Base-by-base conservation (phyloP, 2,888 invertebrate species). In the Himalopsyche anomala region DNA sequence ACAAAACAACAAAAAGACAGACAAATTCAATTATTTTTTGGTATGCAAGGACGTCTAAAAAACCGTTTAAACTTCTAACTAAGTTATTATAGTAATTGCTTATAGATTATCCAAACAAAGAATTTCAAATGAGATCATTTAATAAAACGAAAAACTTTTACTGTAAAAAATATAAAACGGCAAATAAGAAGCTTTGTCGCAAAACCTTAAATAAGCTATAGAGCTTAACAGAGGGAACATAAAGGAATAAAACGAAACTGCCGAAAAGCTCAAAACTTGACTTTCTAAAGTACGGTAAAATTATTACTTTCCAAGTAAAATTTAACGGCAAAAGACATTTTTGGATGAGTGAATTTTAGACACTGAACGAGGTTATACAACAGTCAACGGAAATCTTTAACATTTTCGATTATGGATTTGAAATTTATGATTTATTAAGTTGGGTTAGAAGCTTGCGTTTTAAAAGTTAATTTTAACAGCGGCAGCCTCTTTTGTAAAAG, bases 271-370 rank as follows among this genome's bases (percentile, higher is more conserved):
- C 62, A 62, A 62, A 62, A 62, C 8, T 62, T 62, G 62, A 62
- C 19, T 62, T 62, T 62, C 62, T 62, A 62, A 62, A 62, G 62
- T 19, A 62, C 62, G 62, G 62, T 62, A 28, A 62, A 62, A 62
- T 62, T 19, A 62, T 62, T 62, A 62, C 62, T 62, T n/a, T 62
- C 62, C n/a, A 28, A 62, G 62, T 62, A 62, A 19, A 62, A 62
- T 62, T 19, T 62, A 62, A 62, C 19, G 28, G 62, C 28, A 28
- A 51, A 51, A n/a, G 62, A 62, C 62, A 62, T 62, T 62, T 62
- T 62, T 62, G 62, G 62, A 62, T 62, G 62, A 62, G 28, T 62
- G 62, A 62, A 28, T 62, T 62, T 62, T 62, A 62, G 62, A 62
- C 19, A 62, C 62, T 19, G 19, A 62, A 62, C 28, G 62, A 62